Base-by-base conservation (phyloP, 2,113 vertebrate species). In the Lophura nycthemera region DNA sequence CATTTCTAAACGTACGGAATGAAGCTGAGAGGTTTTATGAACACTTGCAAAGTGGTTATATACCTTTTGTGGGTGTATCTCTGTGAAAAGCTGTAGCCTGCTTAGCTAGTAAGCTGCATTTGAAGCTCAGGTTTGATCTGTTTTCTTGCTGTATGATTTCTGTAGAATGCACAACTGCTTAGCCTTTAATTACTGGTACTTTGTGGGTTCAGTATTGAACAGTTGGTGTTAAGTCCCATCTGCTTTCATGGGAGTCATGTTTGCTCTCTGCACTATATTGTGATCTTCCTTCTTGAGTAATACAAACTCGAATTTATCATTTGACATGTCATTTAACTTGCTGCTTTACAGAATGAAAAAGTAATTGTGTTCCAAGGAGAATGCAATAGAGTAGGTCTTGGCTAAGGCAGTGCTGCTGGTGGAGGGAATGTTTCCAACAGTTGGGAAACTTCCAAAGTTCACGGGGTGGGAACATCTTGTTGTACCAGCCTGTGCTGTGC, bases 371-470 rank as follows among this genome's bases (percentile, higher is more conserved):
- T 73, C 61, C 86, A 72, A 57, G 57, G 17, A 93, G 80, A 54
- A 65, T 2, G 57, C 50, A 79, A 24, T n/a, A 34, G 75, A 42
- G 72, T 61, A 61, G 67, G 69, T 93, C 80, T 64, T 93, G 90
- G 86, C 12, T 0, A 61, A 13, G 90, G 88, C 80, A 64, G 42
- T 11, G 43, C 70, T 86, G 67, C 45, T 88, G 2, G 1, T 61
- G 64, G 78, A 70, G 69, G 89, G 59, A 84, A 74, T 13, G 67
- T 79, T 87, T 95, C 38, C 69, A 40, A 60, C 45, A 40, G 56
- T 83, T 96, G 95, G 67, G 87, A 83, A 95, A 81, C 75, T 89
- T 89, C 89, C 81, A 60, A 27, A 93, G 90, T 90, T 94, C 76
- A 64, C 5, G 34, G 90, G 88, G 73, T 93, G 89, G 85, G 84